phyloP scores from a whole-genome alignment of 2,888 invertebrate species.

The Conchocele bisecta region DNA sequence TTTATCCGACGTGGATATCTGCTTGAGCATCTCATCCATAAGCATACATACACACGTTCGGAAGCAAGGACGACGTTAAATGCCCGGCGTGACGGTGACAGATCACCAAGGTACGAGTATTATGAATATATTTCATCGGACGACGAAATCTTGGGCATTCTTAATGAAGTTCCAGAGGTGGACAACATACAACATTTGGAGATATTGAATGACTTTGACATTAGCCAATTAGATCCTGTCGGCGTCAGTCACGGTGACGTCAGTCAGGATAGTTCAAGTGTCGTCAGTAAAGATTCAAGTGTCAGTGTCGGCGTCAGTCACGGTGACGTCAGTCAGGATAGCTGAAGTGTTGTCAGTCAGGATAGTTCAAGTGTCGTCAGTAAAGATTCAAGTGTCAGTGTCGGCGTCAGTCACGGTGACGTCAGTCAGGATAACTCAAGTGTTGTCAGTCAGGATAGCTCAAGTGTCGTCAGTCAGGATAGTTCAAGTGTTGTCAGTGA shows the following conservation, averaged over 20 bases:
- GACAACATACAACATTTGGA: background rate
- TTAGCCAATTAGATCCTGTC: background rate
- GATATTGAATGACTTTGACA: background rate
- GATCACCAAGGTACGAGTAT: no score
- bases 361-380: background rate
- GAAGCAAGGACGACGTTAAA: no score
- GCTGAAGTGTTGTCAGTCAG: background rate
- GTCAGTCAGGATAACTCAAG: no score
- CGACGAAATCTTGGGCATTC: no score
- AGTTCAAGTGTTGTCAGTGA: no score
- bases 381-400: background rate
- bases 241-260: background rate
- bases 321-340: background rate
- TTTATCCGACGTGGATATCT: no score
- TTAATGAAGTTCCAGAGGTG: no score
- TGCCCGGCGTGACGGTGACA: no score
- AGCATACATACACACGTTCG: no score
- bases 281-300: background rate
- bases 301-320: background rate
- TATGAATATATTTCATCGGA: background rate
- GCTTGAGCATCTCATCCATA: no score
- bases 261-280: background rate
- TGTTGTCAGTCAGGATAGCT: no score
- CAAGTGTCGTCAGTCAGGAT: no score
- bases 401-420: background rate